Base-by-base conservation (phyloP, 2,113 vertebrate species). In the Rhadina sibilatrix region DNA sequence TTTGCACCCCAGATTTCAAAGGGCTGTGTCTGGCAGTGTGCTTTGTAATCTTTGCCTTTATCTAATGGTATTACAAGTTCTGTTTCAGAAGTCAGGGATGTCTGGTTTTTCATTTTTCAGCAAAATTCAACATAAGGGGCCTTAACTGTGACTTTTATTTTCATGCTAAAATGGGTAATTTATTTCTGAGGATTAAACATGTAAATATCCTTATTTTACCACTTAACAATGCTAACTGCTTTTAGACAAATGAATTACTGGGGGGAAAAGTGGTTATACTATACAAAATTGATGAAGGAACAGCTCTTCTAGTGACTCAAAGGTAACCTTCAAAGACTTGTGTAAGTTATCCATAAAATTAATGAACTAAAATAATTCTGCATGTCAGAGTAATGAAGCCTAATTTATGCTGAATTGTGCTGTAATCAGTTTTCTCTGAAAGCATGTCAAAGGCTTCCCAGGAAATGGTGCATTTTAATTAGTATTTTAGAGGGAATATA, bases 391-490 rank as follows among this genome's bases (percentile, higher is more conserved):
- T 92, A 85, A 53, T 31, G 54, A 71, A 79, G 56, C 56, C 31
- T 95, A 53, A 81, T 94, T 95, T 91, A 78, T 83, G 52, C 35
- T 74, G 53, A 78, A 78, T 35, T 63, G 46, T 44, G 44, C 40
- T 77, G 54, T 42, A 94, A 92, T 95, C 94, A 89, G 66, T 64
- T 97, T 85, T 87, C 46, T 59, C 68, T 96, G 84, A 97, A 84
- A 92, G 64, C 27, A 9, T 42, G 59, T 83, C 83, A 76, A 14
- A 47, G 40, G 35, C 33, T 91, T 91, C 64, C 35, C 22, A 61
- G 89, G 70, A 70, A 92, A 84, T 37, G 53, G 42, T 54, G 40
- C 65, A 46, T 97, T 96, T 88, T 88, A 95, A 88, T 96, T 75
- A 85, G 42, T 19, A 3, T 30, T 84, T 83, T 64, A 74, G 56